Conservation (phyloP, 2,113 vertebrate genomes). For the Calonectris borealis region DNA sequence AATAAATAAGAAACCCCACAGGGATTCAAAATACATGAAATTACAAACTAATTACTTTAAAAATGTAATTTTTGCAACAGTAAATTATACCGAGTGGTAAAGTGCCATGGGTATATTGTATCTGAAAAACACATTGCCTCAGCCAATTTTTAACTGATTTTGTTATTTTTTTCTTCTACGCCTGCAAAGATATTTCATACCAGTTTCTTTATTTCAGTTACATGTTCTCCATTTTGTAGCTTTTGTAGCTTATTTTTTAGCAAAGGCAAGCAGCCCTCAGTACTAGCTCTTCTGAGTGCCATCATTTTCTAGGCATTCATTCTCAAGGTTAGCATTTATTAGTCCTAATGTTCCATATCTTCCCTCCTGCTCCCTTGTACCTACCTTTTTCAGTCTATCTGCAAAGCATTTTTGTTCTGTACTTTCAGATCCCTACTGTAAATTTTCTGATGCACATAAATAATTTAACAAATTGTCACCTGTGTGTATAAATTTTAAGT, state of each 20-base stretch:
- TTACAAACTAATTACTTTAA: background rate
- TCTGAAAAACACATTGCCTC: background rate
- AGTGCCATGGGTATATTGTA: background rate
- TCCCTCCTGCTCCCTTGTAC: background rate
- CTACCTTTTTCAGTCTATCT: background rate
- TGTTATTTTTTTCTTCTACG: background rate
- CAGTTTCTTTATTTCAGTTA: background rate
- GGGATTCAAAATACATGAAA: background rate
- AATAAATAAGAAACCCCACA: background rate
- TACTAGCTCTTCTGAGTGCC: background rate
- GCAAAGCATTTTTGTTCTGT: background rate
- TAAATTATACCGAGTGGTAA: background rate
- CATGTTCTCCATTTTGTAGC: background rate
- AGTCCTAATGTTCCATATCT: background rate
- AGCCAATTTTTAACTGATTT: background rate
- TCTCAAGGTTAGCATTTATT: slow-evolving; percentile 11
- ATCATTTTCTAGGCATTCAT: background rate
- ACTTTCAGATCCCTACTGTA: background rate
- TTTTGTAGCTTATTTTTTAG: background rate
- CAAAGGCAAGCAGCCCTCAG: background rate
- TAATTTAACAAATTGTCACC: background rate
- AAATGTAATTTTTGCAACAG: background rate
- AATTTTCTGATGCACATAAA: background rate
- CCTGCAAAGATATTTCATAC: background rate
- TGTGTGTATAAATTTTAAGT: background rate